phyloP scores from a whole-genome alignment of 37 sponge, comb jelly and placozoan species.

The Tethya wilhelma region DNA sequence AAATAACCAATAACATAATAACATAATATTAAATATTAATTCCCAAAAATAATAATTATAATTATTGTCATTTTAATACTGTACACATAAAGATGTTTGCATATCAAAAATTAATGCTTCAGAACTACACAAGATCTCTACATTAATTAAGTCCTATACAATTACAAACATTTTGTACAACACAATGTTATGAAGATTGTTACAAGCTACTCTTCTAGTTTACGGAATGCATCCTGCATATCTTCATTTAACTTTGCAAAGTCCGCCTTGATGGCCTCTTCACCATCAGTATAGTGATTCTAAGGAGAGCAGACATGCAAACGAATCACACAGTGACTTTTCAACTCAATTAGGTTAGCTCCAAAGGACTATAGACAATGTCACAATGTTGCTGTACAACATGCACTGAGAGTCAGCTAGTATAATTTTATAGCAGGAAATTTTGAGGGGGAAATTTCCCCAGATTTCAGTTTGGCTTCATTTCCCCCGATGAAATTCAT shows the following conservation, averaged over 20 bases:
- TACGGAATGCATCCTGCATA: conserved; percentile 90
- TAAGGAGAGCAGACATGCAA: conserved; percentile 14
- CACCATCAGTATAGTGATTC: conserved; percentile 87
- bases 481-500: no score
- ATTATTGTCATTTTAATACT: no score
- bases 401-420: no score
- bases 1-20: no score
- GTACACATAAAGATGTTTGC: not conserved
- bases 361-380: no score
- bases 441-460: no score
- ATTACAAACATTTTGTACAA: not conserved
- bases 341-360: no score
- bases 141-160: not conserved
- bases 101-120: not conserved
- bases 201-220: conserved; percentile 89
- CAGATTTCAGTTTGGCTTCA: no score
- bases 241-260: conserved; percentile 85
- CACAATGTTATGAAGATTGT: not conserved
- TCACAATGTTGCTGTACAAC: no score
- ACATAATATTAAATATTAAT: no score
- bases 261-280: conserved; percentile 76
- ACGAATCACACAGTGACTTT: not conserved
- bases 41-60: no score
- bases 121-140: not conserved
- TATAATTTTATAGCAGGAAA: no score